A percentile compares a stretch with the other conserved stretches of the same genome.
phyloP scores from a whole-genome alignment of 2,113 vertebrate species.

The Phasianus colchicus region DNA sequence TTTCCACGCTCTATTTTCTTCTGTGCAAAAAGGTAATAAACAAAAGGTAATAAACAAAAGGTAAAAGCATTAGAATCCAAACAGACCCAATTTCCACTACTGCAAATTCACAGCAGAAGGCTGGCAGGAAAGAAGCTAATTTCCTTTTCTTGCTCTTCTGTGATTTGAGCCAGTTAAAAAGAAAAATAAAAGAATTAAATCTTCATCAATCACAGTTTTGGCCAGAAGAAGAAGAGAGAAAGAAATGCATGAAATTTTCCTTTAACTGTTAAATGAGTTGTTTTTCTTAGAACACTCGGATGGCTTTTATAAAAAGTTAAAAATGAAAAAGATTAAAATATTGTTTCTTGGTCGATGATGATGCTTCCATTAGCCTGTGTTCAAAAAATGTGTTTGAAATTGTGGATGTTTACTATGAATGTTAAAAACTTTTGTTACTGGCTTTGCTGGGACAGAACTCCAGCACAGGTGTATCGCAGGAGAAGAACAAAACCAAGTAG shows the following conservation, averaged over 20 bases:
- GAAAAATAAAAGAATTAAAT: slow-evolving; percentile 34
- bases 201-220: slow-evolving; percentile 19
- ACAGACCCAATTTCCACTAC: background rate
- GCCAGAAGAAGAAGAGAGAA: background rate
- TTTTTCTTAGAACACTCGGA: background rate
- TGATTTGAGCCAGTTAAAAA: background rate
- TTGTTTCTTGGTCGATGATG: background rate
- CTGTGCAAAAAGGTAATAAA: background rate
- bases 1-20: background rate
- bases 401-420: background rate
- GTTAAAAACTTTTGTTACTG: slow-evolving; percentile 27
- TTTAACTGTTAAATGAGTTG: background rate
- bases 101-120: background rate
- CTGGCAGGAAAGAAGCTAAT: background rate
- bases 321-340: slow-evolving; percentile 6
- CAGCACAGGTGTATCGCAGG: background rate
- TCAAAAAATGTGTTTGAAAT: background rate
- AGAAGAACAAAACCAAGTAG: background rate
- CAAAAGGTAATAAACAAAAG: background rate
- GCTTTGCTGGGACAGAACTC: background rate
- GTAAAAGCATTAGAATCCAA: background rate
- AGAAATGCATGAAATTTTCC: background rate
- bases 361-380: background rate
- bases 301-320: background rate
- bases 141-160: background rate